These are phyloP conservation scores for Agrypnia vestita DNA, from an alignment of 1,140 invertebrate genomes.

Conservation along the genomic window DNA sequence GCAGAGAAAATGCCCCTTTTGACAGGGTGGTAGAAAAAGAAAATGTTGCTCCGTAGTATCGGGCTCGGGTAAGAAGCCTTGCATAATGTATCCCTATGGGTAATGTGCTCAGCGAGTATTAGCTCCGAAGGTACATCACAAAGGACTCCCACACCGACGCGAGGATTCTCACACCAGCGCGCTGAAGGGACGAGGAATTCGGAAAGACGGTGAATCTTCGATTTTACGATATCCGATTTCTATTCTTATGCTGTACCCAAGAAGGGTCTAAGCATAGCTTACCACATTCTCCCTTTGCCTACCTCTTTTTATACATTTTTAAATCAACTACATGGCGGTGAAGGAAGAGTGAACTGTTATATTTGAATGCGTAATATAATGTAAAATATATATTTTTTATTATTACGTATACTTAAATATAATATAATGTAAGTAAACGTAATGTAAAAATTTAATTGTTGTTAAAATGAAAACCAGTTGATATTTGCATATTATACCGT, in stretches of 20 bases:
- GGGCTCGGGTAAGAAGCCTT: conserved; percentile 17
- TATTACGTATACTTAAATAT: background rate
- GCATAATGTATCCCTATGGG: conserved; percentile 37
- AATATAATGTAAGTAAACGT: background rate
- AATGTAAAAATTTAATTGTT: too few relatives aligned
- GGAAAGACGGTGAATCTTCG: conserved; percentile 13
- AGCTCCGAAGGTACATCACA: conserved; percentile 16
- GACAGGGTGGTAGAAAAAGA: background rate
- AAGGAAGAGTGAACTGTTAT: background rate
- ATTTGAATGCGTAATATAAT: background rate
- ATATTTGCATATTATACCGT: background rate
- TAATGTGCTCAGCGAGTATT: conserved; percentile 40
- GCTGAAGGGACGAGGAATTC: conserved; percentile 13
- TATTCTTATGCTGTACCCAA: conserved; percentile 21
- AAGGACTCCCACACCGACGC: background rate
- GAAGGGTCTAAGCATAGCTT: background rate
- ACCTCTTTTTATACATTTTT: background rate
- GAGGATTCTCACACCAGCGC: conserved; percentile 10
- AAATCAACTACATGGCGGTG: background rate
- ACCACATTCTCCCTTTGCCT: background rate
- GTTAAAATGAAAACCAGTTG: background rate
- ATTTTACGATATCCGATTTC: conserved; percentile 39
- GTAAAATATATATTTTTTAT: background rate
- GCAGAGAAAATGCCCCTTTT: background rate
- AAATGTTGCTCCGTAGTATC: background rate